phyloP scores from a whole-genome alignment of 2,113 vertebrate genomes.

The Himantopus leucocephalus region DNA sequence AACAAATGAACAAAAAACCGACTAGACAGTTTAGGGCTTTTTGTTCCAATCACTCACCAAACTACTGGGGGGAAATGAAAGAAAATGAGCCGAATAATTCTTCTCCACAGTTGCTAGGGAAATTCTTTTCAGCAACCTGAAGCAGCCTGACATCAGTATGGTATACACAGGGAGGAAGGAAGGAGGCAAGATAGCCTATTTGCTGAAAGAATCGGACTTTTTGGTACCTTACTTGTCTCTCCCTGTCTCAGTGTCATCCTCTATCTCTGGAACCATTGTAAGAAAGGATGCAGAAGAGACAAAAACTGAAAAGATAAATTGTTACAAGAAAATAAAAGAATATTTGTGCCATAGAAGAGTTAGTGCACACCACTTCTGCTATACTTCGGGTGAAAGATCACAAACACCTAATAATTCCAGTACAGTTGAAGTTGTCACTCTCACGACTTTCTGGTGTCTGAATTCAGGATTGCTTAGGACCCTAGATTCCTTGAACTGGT shows the following conservation, averaged over 20 bases:
- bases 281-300: not conserved
- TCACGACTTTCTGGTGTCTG: not conserved
- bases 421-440: not conserved
- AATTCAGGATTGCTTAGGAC: not conserved
- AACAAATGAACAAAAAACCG: not conserved
- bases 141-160: not conserved
- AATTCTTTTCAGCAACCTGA: not conserved
- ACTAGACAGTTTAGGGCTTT: not conserved
- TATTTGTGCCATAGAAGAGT: not conserved
- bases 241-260: not conserved
- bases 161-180: not conserved
- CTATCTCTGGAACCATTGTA: not conserved
- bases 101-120: not conserved
- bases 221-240: not conserved
- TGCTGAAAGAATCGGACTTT: not conserved
- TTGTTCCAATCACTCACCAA: not conserved
- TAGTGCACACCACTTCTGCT: not conserved
- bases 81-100: not conserved
- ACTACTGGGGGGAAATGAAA: not conserved
- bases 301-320: not conserved
- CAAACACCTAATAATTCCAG: not conserved
- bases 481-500: not conserved
- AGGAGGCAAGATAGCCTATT: not conserved
- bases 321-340: not conserved
- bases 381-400: not conserved